Base-by-base conservation (phyloP, 2,888 invertebrate species). In the Drosophila anomalipes region DNA sequence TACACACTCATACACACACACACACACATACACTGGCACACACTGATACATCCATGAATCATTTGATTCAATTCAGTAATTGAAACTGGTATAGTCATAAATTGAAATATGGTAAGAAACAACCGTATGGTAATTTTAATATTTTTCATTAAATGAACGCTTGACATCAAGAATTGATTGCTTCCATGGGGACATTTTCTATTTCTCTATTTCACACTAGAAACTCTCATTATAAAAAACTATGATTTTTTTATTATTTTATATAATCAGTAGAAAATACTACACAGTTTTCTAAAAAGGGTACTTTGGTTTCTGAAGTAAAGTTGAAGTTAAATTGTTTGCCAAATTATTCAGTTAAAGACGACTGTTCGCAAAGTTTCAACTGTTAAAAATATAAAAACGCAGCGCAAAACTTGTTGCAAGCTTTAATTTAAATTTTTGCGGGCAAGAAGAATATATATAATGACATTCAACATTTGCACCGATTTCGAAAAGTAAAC, bases 1-100 rank as follows among this genome's bases (percentile, higher is more conserved):
- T 58, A 44, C 53, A 39, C 30, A 49, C 30, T 53, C 54, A 60
- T 33, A 33, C 19, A 53, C 22, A 12, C 19, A 71, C 7, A 49
- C n/a, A 57, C 30, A 56, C 14, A 33, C 7, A 44, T 28, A 33
- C 12, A 44, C 26, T 26, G 2, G 2, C 32, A 33, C 32, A 41
- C 30, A 2, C 47, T 47, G 12, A 35, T 26, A 64, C 41, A 54
- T 32, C 35, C 35, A 28, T 53, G 37, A 61, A 56, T 67, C 62
- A 64, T 49, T 79, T 61, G 28, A 58, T 54, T 71, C 61, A 62
- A 76, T 77, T 66, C 59, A 76, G 63, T 63, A 71, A 71, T 62
- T 80, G 56, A 47, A 58, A 53, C 56, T 54, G 39, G 35, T 30
- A 39, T 33, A 28, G 30, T 47, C 26, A 65, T 49, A 56, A 73